Percentiles rank a stretch among this genome's conserved stretches.
phyloP scores from a whole-genome alignment of 2,888 invertebrate genomes.

The Tenthredo notha region DNA sequence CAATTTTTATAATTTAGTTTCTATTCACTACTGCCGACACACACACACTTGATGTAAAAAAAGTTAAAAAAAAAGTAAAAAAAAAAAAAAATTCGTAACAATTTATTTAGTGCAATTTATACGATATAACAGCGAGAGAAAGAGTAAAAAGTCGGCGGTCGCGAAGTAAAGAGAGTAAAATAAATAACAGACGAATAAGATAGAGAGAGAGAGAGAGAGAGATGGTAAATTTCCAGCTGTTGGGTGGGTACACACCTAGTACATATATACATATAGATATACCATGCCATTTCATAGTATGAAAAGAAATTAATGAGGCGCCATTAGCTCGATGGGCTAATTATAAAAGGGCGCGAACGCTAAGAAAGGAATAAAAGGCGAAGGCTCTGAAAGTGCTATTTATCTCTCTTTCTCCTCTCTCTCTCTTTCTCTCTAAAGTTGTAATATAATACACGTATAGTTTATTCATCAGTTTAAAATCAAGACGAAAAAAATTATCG shows the following conservation, averaged over 20 bases:
- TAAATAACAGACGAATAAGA: not conserved
- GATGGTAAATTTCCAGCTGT: not conserved
- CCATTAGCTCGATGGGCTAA: conserved; percentile 41
- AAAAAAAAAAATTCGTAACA: not conserved
- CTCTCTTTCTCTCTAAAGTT: not conserved
- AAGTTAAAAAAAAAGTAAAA: too few relatives aligned
- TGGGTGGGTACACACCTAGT: too few relatives aligned
- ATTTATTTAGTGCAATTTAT: not conserved
- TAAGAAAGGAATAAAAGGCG: not conserved
- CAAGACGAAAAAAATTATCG: not conserved
- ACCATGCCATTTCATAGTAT: not conserved
- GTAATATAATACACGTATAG: not conserved
- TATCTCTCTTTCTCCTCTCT: not conserved
- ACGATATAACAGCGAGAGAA: not conserved
- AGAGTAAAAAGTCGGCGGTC: too few relatives aligned
- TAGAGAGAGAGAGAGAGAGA: not conserved
- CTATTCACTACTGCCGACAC: too few relatives aligned
- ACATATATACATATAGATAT: not conserved
- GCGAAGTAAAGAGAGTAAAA: not conserved
- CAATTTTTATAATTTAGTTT: too few relatives aligned
- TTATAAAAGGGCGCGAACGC: conserved; percentile 16
- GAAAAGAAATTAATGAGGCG: conserved; percentile 43
- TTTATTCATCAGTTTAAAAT: not conserved
- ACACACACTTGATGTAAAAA: too few relatives aligned
- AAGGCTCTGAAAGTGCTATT: not conserved